Evolutionary conservation across 2,113 vertebrate species (phyloP).

Genomic region (Notothenia coriiceps): DNA sequence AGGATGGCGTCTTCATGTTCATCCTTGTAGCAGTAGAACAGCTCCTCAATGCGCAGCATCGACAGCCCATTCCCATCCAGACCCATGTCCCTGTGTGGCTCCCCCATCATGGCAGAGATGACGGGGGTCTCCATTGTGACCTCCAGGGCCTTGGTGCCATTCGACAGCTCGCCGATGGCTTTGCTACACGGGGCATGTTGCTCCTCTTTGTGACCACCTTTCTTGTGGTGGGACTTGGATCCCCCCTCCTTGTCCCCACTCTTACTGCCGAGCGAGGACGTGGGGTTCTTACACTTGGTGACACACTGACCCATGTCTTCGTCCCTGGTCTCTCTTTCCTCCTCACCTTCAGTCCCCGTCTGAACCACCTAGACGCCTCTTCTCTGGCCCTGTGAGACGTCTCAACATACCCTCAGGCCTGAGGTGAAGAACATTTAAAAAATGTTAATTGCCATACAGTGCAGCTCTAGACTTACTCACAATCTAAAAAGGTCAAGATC

Average conservation of each 20-base stretch:
- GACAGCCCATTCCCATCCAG: slow-evolving; percentile 89
- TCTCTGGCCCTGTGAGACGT: slow-evolving; percentile 83
- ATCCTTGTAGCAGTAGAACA: slow-evolving; percentile 95
- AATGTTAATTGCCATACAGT: neutral
- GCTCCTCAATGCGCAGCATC: slow-evolving; percentile 89
- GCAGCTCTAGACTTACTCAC: neutral
- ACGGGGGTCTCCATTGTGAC: slow-evolving; percentile 86
- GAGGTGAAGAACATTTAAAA: slow-evolving; percentile 13
- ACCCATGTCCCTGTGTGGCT: slow-evolving; percentile 85
- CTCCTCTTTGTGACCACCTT: slow-evolving; percentile 91
- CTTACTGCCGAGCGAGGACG: slow-evolving; percentile 98
- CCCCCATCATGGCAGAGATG: slow-evolving; percentile 82
- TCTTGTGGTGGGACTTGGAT: slow-evolving; percentile 92
- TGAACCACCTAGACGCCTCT: slow-evolving; percentile 86
- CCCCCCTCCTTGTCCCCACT: slow-evolving; percentile 95
- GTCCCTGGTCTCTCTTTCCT: slow-evolving; percentile 74
- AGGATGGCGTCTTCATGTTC: slow-evolving; percentile 95
- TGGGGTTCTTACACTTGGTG: slow-evolving; percentile 99
- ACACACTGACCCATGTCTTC: slow-evolving; percentile 98
- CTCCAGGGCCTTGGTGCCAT: slow-evolving; percentile 94
- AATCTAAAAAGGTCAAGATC: slow-evolving; percentile 16
- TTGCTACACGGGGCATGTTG: slow-evolving; percentile 84
- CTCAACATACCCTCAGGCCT: slow-evolving; percentile 92
- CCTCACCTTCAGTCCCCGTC: slow-evolving; percentile 84
- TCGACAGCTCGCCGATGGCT: slow-evolving; percentile 89